Conservation (phyloP, 2,888 invertebrate species). For the Agrochola lota region DNA sequence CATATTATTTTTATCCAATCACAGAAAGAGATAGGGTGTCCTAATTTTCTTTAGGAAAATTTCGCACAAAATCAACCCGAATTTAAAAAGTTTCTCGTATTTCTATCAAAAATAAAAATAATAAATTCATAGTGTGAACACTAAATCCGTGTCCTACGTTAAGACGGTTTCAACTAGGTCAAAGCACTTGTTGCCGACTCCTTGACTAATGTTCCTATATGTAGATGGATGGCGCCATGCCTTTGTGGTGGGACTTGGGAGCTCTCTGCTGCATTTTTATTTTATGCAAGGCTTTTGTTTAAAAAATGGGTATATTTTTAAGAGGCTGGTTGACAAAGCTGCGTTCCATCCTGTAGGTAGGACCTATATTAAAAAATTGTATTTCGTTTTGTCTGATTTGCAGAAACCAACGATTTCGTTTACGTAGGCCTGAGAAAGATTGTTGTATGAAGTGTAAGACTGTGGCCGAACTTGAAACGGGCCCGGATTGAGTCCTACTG, state of each 20-base stretch:
- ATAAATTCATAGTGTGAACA: conserved; percentile 18
- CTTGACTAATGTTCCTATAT: conserved; percentile 61
- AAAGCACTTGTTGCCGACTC: conserved; percentile 61
- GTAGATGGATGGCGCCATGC: conserved; percentile 55
- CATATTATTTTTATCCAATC: not conserved
- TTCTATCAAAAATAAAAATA: conserved; percentile 22
- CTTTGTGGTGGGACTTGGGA: conserved; percentile 35
- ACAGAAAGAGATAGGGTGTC: not conserved
- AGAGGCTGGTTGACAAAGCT: not conserved
- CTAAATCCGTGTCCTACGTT: conserved; percentile 31
- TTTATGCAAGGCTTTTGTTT: not conserved
- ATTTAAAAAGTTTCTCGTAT: not conserved
- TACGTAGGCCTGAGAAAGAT: not conserved
- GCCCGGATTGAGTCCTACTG: not conserved
- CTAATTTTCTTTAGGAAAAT: not conserved
- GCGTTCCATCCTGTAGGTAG: not conserved
- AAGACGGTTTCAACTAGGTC: conserved; percentile 55
- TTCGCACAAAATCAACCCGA: not conserved
- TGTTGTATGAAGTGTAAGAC: not conserved
- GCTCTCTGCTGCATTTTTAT: conserved; percentile 21
- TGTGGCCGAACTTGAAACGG: not conserved
- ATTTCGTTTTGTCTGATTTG: not conserved
- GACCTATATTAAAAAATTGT: not conserved
- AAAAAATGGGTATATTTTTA: not conserved
- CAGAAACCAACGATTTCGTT: not conserved